phyloP scores from a whole-genome alignment of 2,113 vertebrate genomes.

The Phalacrocorax pelagicus region DNA sequence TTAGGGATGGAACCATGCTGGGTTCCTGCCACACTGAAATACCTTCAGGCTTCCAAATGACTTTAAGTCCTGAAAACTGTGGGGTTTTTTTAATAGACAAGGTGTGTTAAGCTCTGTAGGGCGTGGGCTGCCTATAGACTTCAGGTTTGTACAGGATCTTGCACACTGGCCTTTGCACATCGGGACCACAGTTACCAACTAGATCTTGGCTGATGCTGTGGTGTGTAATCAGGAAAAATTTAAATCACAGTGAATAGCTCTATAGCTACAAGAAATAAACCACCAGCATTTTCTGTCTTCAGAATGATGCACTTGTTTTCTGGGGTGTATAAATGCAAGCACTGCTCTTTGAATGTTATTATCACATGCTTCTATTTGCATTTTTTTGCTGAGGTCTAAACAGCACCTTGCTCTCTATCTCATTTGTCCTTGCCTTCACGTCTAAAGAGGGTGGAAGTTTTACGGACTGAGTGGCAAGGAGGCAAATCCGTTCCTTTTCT shows the following conservation, averaged over 20 bases:
- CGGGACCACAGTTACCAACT: background rate
- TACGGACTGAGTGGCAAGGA: background rate
- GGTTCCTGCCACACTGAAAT: background rate
- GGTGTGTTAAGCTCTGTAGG: background rate
- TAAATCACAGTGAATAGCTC: background rate
- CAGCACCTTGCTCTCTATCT: background rate
- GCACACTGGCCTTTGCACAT: background rate
- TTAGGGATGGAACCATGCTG: background rate
- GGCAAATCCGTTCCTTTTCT: background rate
- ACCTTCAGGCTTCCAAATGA: rapidly evolving
- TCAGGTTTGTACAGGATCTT: background rate
- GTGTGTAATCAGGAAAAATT: background rate
- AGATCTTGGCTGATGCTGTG: background rate
- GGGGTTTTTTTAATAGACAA: background rate
- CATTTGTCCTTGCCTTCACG: background rate
- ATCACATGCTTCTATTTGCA: background rate
- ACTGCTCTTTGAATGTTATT: background rate
- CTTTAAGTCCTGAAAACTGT: background rate
- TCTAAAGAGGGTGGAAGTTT: background rate
- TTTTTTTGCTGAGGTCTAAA: background rate
- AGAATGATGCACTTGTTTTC: background rate
- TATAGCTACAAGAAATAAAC: background rate
- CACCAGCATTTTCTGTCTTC: background rate
- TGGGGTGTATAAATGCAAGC: background rate
- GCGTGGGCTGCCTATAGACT: background rate